Base-by-base conservation (phyloP, 1,140 invertebrate genomes). In the Plodia interpunctella region DNA sequence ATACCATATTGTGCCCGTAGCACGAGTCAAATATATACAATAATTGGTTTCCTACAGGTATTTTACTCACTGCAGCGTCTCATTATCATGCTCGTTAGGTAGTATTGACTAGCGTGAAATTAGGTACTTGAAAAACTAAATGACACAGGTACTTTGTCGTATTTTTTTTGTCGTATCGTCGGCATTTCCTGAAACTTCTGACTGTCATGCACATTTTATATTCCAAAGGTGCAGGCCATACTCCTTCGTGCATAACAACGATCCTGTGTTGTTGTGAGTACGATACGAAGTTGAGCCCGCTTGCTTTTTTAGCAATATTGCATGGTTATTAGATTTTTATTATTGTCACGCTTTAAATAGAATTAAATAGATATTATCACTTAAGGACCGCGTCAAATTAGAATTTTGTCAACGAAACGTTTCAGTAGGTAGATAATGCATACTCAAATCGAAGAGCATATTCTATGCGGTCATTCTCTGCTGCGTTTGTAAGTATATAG, bases 171-270 rank as follows among this genome's bases (percentile, higher is more conserved):
- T 11, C 8, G 30, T 32, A 32, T 32, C 30, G 10, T 44, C 15
- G 15, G 15, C 38, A 15, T 44, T 44, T 44, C 38, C 38, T 44
- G 38, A 6, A 44, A 5, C 10, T 44, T 44, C 38, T 17, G 38
- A 15, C 13, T 15, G 38, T 44, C 38, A 44, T 44, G 1, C 38
- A 44, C 35, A 44, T 44, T 44, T 44, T 44, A 44, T 44, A 44
- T 44, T 44, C 38, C 38, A 76, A 84, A 80, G 85, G 77, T 78
- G 78, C 80, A 87, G 83, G 73, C 68, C 67, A 64, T 88, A 82
- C 71, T 88, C 86, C 65, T 88, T 88, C 83, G 83, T 86, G 70
- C 86, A 87, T 77, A 87, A 87, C 80, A 65, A 84, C 74, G 83
- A 88, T 61, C 78, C 86, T 32, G 68, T 50, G 71, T 69, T 50